Base-by-base conservation (phyloP, 2,888 invertebrate species). In the Stegana nigrithorax region DNA sequence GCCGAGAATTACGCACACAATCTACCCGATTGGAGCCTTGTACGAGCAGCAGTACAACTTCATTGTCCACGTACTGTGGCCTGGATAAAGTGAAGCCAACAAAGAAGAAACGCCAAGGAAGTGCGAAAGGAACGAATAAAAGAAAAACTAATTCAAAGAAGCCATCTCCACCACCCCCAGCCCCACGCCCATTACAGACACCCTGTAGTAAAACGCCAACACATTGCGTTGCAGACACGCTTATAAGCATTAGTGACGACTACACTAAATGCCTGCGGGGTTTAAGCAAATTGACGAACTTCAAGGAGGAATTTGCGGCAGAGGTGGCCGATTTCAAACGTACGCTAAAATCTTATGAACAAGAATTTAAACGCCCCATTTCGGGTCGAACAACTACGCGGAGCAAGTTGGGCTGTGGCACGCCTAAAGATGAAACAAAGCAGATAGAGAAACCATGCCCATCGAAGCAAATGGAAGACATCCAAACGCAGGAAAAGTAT, bases 321-420 rank as follows among this genome's bases (percentile, higher is more conserved):
- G 81, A 83, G 44, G 73, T 80, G 39, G 76, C 75, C 0, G 73
- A 70, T 29, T 79, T 80, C 21, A 75, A 77, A 42, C 73, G 73
- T 26, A 75, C 80, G 0, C 66, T 81, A 0, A 76, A 78, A 47
- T 69, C 64, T 8, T 78, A 73, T 29, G 81, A 82, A 59, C 60
- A 70, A 2, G 78, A 82, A 50, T 73, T 78, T 17, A 71, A 70
- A 23, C 68, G 69, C 5, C 44, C 55, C n/a, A 36, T 26, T 7
- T 55, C 55, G 4, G 36, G n/a, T 5, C 4, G 17, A 8, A 26
- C 14, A 25, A 3, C n/a, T 4, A 26, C 25, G 14, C 53, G 53
- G 0, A 8, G 21, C 21, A 55, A 32, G 23, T 55, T 21, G 53
- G 32, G 19, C 12, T 12, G 26, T 26, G 21, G 32, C 17, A 51